Evolutionary conservation across 2,888 invertebrate species (phyloP).

Genomic region (Tetragonula carbonaria): DNA sequence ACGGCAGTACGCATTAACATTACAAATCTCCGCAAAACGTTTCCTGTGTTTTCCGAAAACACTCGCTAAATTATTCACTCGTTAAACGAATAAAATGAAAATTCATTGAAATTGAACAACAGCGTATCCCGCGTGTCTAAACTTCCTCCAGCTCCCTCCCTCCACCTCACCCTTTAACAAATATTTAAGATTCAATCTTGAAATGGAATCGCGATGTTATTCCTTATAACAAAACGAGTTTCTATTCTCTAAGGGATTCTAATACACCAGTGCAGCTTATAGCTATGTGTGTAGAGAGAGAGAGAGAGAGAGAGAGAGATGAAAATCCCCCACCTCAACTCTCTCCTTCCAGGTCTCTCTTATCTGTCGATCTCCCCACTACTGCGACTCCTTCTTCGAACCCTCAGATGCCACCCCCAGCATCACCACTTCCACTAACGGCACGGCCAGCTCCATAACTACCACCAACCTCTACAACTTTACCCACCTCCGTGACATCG

Average conservation of each 20-base stretch:
- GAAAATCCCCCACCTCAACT: slow-evolving; percentile 51
- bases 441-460: slow-evolving; percentile 57
- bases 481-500: slow-evolving; percentile 56
- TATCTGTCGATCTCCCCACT: slow-evolving; percentile 66
- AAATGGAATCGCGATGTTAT: slow-evolving; percentile 37
- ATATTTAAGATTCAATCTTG: slow-evolving; percentile 33
- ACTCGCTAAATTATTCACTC: slow-evolving; percentile 1
- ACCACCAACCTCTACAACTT: slow-evolving; percentile 60
- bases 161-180: background rate
- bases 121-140: background rate
- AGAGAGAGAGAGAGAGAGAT: slow-evolving; percentile 3
- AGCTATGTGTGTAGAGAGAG: background rate
- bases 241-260: slow-evolving; percentile 55
- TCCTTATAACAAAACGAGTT: slow-evolving; percentile 30
- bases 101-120: slow-evolving; percentile 4
- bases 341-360: slow-evolving; percentile 56
- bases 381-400: slow-evolving; percentile 62
- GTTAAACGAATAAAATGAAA: slow-evolving; percentile 14
- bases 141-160: background rate
- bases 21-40: slow-evolving; percentile 1
- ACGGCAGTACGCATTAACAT: background rate
- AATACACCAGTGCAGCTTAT: slow-evolving; percentile 49
- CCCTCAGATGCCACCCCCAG: slow-evolving; percentile 71
- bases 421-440: slow-evolving; percentile 62
- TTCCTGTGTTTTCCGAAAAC: background rate